Percentiles rank a stretch among this genome's conserved stretches.
phyloP scores from a whole-genome alignment of 2,888 invertebrate genomes.

The Drosophila prolongata region DNA sequence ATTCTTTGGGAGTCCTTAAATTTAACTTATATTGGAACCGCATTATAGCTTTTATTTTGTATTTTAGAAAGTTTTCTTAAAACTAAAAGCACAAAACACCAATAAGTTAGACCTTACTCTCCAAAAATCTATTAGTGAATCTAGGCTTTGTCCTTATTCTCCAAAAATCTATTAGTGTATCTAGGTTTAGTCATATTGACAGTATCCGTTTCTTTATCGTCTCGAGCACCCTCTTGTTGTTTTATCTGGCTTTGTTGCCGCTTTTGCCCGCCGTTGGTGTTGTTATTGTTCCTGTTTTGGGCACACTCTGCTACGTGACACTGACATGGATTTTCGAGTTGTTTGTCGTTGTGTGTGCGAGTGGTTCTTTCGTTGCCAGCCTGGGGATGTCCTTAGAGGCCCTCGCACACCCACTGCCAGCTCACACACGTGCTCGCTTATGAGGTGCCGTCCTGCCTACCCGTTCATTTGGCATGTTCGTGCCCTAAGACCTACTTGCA shows the following conservation, averaged over 20 bases:
- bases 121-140: conserved; percentile 3
- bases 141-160: conserved; percentile 1
- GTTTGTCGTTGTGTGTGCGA: conserved; percentile 54
- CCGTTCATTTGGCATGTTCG: conserved; percentile 41
- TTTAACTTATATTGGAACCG: no score
- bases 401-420: conserved; percentile 6
- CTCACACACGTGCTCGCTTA: conserved; percentile 24
- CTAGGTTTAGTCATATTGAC: conserved; percentile 40
- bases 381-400: conserved; percentile 68
- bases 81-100: no score
- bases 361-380: conserved; percentile 52
- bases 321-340: conserved; percentile 81
- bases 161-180: conserved; percentile 55
- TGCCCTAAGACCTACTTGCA: conserved; percentile 67
- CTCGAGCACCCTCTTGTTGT: conserved; percentile 33
- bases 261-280: conserved; percentile 21
- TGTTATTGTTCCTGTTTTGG: conserved; percentile 54
- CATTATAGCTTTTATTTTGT: no score
- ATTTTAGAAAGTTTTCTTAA: no score
- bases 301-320: conserved; percentile 79
- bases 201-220: conserved; percentile 28
- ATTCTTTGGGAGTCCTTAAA: no score
- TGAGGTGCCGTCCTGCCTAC: conserved; percentile 29
- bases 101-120: not conserved
- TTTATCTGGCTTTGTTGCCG: conserved; percentile 26